Conservation (phyloP, 2,888 invertebrate species). For the Lamellibrachia columna region DNA sequence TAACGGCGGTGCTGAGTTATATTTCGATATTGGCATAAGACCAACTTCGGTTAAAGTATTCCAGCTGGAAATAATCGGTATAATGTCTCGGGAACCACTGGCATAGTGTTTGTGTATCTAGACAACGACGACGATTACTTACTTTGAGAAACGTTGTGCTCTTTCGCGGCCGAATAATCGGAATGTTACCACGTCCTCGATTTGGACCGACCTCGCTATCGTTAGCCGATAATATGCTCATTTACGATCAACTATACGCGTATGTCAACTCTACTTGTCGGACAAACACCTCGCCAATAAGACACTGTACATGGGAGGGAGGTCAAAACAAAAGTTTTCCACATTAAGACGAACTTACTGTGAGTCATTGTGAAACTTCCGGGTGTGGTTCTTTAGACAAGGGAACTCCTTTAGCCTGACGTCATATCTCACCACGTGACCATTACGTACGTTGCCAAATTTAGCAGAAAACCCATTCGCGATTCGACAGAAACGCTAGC, state of each 20-base stretch:
- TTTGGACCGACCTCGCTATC: conserved; percentile 16
- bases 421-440: conserved; percentile 12
- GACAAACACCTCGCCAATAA: background rate
- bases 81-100: background rate
- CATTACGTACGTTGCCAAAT: conserved; percentile 8
- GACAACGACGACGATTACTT: background rate
- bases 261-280: background rate
- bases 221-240: background rate
- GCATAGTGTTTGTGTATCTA: background rate
- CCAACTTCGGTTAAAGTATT: background rate
- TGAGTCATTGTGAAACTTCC: conserved; percentile 16
- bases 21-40: background rate
- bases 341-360: background rate
- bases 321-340: conserved; percentile 1
- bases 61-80: background rate
- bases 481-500: background rate
- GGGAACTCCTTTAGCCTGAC: conserved; percentile 16
- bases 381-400: conserved; percentile 16
- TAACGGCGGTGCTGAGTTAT: background rate
- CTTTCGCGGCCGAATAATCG: background rate
- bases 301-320: background rate
- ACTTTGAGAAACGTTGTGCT: conserved; percentile 1
- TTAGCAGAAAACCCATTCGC: background rate
- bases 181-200: conserved; percentile 16
- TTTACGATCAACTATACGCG: background rate